Evolutionary conservation across 2,888 invertebrate species (phyloP), one percentile per base, ranked within the genome.

Genomic region (Lagria hirta): DNA sequence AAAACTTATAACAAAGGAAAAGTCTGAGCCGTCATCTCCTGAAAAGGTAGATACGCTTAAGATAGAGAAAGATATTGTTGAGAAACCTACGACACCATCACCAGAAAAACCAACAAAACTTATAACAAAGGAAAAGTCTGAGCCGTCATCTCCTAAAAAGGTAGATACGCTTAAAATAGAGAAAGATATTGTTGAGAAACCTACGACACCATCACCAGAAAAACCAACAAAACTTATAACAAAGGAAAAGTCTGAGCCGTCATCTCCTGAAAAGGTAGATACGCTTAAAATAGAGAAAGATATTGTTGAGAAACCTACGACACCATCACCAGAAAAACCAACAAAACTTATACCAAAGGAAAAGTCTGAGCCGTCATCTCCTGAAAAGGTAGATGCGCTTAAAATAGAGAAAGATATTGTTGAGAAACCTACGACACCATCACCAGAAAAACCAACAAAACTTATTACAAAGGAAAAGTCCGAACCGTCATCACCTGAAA

Each of bases 181-280:
- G 2, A 21, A 21, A 18, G 13, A 12, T 10, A 12, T 14, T 10
- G 21, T 14, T 24, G 26, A 26, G 20, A 48, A 42, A 28, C 23
- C 15, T 8, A 28, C 28, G 27, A 26, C 38, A 20, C 36, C 51
- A 7, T 15, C 37, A n/a, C 13, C 27, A 2, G 43, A 16, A 6
- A 30, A 48, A 35, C 28, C 35, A 13, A 30, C 35, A 3, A 10
- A 27, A 13, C 21, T 17, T n/a, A 29, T n/a, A n/a, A n/a, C n/a
- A n/a, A n/a, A n/a, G n/a, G n/a, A n/a, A n/a, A n/a, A n/a, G n/a
- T n/a, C n/a, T n/a, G n/a, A n/a, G n/a, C n/a, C n/a, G n/a, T n/a
- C n/a, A n/a, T n/a, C n/a, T n/a, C n/a, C n/a, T n/a, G n/a, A n/a
- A n/a, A n/a, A n/a, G n/a, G n/a, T n/a, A n/a, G n/a, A n/a, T n/a